A percentile compares a stretch with the other conserved stretches of the same genome.
phyloP scores from a whole-genome alignment of 2,797 vertebrate species.

The Darevskia nairensis region DNA sequence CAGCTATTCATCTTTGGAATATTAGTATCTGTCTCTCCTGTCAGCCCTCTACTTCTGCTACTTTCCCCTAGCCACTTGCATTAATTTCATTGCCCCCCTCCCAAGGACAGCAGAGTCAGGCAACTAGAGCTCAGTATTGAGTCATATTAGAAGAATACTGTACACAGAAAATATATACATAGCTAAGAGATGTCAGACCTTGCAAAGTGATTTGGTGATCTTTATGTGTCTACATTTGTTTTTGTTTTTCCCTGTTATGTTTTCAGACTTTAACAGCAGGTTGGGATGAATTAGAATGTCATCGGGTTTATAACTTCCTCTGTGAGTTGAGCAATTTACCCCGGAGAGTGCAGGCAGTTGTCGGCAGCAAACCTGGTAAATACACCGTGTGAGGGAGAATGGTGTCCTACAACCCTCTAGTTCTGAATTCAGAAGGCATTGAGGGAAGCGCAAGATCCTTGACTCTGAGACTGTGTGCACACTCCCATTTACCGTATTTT shows the following conservation, averaged over 20 bases:
- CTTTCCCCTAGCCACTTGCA: neutral
- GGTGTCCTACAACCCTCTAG: neutral
- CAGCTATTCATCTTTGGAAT: neutral
- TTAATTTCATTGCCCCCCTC: neutral
- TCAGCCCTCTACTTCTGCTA: neutral
- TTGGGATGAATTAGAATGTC: conserved; percentile 91
- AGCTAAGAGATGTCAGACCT: neutral
- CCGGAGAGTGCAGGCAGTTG: conserved; percentile 80
- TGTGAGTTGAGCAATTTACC: conserved; percentile 84
- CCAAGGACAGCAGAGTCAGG: neutral
- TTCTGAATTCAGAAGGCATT: neutral
- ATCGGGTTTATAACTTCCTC: conserved; percentile 88
- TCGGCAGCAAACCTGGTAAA: conserved; percentile 86
- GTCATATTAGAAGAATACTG: neutral
- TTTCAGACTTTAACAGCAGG: conserved; percentile 89
- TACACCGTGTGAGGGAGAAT: neutral
- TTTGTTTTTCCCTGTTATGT: conserved; percentile 36
- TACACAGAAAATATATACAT: neutral
- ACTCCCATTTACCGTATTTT: too few relatives aligned
- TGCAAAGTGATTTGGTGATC: neutral
- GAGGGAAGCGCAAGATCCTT: neutral
- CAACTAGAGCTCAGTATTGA: neutral
- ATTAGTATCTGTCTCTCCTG: neutral
- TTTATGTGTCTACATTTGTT: neutral
- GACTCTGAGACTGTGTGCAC: neutral